Evolutionary conservation across 2,113 vertebrate genomes (phyloP).

Genomic region (Mesocricetus auratus): DNA sequence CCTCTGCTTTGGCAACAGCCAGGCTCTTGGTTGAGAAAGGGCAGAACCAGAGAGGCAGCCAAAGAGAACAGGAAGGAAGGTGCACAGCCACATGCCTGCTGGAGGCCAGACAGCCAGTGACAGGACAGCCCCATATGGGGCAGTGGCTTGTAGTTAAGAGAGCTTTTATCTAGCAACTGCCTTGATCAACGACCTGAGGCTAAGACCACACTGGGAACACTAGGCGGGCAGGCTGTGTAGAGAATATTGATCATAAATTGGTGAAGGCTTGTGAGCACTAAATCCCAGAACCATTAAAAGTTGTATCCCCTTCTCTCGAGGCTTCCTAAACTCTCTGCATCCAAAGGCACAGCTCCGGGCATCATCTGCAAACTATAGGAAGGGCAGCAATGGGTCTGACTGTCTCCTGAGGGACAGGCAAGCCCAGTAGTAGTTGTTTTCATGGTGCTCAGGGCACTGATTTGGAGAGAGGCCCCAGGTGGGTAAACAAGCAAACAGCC

Average conservation of each 20-base stretch:
- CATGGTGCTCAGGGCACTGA: background rate
- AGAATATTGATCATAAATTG: background rate
- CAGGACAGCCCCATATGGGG: background rate
- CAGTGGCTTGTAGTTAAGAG: background rate
- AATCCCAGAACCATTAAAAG: slow-evolving; percentile 29
- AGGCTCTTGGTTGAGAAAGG: background rate
- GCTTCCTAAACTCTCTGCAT: background rate
- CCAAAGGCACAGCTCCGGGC: too few species aligned
- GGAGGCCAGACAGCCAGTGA: too few species aligned
- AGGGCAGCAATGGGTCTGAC: background rate
- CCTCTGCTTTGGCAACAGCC: background rate
- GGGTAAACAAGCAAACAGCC: background rate
- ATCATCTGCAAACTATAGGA: background rate
- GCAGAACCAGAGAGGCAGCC: background rate
- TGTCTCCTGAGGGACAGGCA: background rate
- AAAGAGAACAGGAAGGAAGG: background rate
- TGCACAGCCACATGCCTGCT: background rate
- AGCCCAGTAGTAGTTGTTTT: background rate
- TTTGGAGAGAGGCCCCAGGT: background rate
- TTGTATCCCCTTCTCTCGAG: background rate
- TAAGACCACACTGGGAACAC: background rate
- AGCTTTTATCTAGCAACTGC: background rate
- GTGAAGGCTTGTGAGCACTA: background rate
- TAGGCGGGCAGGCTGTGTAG: background rate
- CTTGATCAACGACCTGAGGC: background rate